Evolutionary conservation across 2,888 invertebrate genomes (phyloP), one percentile per base, ranked within the genome.

Genomic region (Palloptera scutellata): DNA sequence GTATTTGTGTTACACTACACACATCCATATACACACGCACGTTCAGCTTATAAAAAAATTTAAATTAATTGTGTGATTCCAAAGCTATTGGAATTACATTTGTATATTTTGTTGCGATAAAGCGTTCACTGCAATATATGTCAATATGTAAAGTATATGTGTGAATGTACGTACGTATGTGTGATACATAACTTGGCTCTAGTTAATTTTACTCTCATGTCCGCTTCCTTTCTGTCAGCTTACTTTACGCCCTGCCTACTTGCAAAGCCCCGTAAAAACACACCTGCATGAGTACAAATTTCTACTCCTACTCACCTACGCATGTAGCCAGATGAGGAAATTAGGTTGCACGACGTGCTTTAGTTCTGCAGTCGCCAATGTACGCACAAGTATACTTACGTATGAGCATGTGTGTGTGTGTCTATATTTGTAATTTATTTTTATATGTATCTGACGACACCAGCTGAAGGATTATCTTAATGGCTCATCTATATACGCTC

Each of bases 391-490:
- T 52, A 30, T 59, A 51, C 11, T 1, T 59, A 20, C 59, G n/a
- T 64, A 20, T 64, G 57, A 15, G 43, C 12, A 13, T 53, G 12
- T 45, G 13, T 6, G 43, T 61, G 12, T 61, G 48, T 61, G 48
- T 60, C n/a, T 1, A 54, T 42, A 9, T 48, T 30, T 55, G 54
- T 55, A 58, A 64, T 64, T 51, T 64, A 30, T 13, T 15, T 57
- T 48, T 51, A 9, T 57, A 52, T 42, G 19, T 17, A 17, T 17
- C 8, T 19, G 17, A 41, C 45, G 40, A 57, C 67, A 64, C 51
- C 64, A 64, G 57, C 58, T 68, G 61, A 43, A 10, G 40, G n/a
- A 51, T 61, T 40, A 64, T 54, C 64, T 64, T 51, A 57, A 64
- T 51, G 58, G 40, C 57, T 41, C 55, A 30, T 61, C 48, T 52